Conservation (phyloP, 2,888 invertebrate species). For the Oconnorella tubifera region DNA sequence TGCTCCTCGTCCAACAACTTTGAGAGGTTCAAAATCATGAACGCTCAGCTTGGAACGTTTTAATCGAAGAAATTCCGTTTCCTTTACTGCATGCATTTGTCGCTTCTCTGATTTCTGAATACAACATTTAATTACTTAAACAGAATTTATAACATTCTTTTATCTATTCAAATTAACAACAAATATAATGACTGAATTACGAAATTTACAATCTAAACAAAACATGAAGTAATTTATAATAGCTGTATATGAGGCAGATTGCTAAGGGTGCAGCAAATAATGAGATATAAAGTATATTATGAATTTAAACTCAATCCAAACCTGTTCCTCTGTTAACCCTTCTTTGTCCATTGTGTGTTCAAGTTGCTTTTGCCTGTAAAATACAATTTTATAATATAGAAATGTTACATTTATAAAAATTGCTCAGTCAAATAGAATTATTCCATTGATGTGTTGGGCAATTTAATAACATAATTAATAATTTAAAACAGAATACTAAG, state of each 20-base stretch:
- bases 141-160: too few relatives aligned
- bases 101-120: slow-evolving; percentile 79
- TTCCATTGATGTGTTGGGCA: too few relatives aligned
- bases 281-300: not conserved
- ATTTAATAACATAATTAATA: too few relatives aligned
- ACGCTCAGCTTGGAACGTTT: slow-evolving; percentile 93
- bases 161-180: too few relatives aligned
- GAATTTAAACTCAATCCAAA: slow-evolving; percentile 35
- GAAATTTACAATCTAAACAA: too few relatives aligned
- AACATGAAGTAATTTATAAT: not conserved
- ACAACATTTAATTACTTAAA: slow-evolving; percentile 1
- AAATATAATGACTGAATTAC: too few relatives aligned
- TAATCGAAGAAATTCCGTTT: slow-evolving; percentile 94
- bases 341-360: slow-evolving; percentile 96
- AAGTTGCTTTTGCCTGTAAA: slow-evolving; percentile 53
- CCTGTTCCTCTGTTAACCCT: slow-evolving; percentile 84
- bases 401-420: too few relatives aligned
- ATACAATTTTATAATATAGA: too few relatives aligned
- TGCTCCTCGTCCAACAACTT: slow-evolving; percentile 68
- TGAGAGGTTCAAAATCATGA: slow-evolving; percentile 96
- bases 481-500: too few relatives aligned
- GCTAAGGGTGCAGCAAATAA: too few relatives aligned
- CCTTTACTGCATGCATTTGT: slow-evolving; percentile 93
- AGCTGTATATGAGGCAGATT: too few relatives aligned
- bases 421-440: too few relatives aligned